Evolutionary conservation across 2,113 vertebrate species (phyloP), one percentile per base, ranked within the genome.

Genomic region (Ceyx melanurus): DNA sequence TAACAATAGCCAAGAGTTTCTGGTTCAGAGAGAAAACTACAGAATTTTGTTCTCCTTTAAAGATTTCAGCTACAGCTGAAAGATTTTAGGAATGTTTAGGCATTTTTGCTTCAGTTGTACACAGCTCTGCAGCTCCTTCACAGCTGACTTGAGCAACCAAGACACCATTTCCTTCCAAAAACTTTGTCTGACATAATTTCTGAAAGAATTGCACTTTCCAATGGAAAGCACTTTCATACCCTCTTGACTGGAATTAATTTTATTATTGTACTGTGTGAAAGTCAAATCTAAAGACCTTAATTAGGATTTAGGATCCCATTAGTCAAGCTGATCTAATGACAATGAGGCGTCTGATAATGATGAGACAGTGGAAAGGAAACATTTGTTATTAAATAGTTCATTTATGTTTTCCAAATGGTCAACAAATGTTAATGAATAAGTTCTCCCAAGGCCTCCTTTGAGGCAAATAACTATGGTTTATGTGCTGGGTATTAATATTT

Each of bases 261-360:
- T 57, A 72, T 68, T 11, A 84, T 91, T 78, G 15, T 14, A 33
- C 57, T 75, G 19, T 68, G 54, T 78, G 66, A 79, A 82, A 91
- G 78, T 71, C 84, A 70, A 76, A 86, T 86, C 64, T 92, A 54
- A 46, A 50, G 40, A 26, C 53, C 18, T 18, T 77, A 88, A 84
- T 88, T 68, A 75, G 77, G 53, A 81, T 86, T 81, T 71, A 84
- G 66, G n/a, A 56, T 86, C 26, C 12, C 29, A 86, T 95, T 92
- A 93, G 86, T 78, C 51, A 84, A 51, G 60, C 83, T 92, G 73
- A 83, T 88, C 45, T 82, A 91, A 89, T 77, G 77, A 82, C 54
- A 82, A 28, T 67, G 85, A 91, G 84, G 45, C 7, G 60, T 87
- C 81, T 74, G 70, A 92, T 80, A 83, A 57, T 23, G 70, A 82